Evolutionary conservation across 2,888 invertebrate genomes (phyloP).

Genomic region (Parnassius mnemosyne): DNA sequence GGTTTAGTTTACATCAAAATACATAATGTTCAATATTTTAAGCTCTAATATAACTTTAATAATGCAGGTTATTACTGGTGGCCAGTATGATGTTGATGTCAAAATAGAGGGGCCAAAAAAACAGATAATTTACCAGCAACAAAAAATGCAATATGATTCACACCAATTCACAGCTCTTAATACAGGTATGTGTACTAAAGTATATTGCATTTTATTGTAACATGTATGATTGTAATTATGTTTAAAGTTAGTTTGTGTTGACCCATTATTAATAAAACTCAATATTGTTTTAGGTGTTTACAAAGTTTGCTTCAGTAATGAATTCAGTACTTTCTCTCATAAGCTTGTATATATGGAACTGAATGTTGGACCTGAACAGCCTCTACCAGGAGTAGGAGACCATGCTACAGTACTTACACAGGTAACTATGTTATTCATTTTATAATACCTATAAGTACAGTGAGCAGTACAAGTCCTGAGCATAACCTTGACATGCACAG

Average conservation of each 20-base stretch:
- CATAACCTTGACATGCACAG: no score
- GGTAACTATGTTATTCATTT: conserved; percentile 66
- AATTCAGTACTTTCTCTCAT: conserved; percentile 99
- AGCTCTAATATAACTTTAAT: conserved; percentile 20
- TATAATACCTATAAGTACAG: no score
- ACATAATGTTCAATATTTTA: no score
- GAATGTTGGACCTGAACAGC: conserved; percentile 95
- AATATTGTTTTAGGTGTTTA: conserved; percentile 83
- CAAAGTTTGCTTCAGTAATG: conserved; percentile 97
- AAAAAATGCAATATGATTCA: conserved; percentile 97
- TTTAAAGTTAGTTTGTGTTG: no score
- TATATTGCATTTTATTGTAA: no score
- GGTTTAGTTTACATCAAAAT: no score
- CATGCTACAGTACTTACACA: conserved; percentile 96
- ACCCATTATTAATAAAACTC: no score
- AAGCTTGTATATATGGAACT: conserved; percentile 99
- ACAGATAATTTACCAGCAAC: conserved; percentile 93
- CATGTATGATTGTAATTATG: no score
- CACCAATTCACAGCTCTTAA: conserved; percentile 89
- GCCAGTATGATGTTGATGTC: conserved; percentile 99
- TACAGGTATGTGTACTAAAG: conserved; percentile 50
- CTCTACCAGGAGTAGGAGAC: conserved; percentile 91
- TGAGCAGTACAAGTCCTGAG: no score
- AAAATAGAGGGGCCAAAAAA: conserved; percentile 92
- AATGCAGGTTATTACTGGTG: conserved; percentile 97